phyloP scores from a whole-genome alignment of 2,888 invertebrate genomes.

The Endomychus coccineus region DNA sequence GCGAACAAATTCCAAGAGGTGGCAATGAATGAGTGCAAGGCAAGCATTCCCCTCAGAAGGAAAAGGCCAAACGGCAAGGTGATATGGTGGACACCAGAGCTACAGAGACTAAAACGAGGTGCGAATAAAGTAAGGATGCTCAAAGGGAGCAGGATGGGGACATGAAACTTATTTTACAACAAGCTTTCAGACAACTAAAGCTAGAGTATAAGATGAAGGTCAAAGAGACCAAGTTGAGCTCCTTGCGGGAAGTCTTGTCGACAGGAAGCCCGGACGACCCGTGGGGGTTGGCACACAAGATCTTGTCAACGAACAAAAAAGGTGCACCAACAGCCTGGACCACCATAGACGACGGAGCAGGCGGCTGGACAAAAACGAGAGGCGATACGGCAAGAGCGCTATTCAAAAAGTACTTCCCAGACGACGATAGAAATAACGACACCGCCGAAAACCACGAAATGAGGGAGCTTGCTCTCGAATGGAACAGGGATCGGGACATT shows the following conservation, averaged over 20 bases:
- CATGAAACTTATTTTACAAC: background rate
- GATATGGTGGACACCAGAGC: slow-evolving; percentile 8
- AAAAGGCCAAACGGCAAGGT: background rate
- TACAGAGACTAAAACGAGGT: background rate
- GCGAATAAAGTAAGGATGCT: background rate
- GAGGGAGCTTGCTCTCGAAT: background rate
- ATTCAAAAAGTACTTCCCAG: slow-evolving; percentile 18
- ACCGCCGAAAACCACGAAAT: slow-evolving; percentile 1
- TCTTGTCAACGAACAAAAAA: slow-evolving; percentile 4
- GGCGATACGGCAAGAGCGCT: slow-evolving; percentile 12
- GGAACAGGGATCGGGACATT: background rate
- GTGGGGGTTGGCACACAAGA: slow-evolving; percentile 10
- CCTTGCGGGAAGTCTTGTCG: slow-evolving; percentile 1
- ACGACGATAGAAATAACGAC: slow-evolving; percentile 12
- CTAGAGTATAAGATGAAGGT: slow-evolving; percentile 6
- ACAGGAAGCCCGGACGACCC: slow-evolving; percentile 8
- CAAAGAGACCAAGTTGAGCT: slow-evolving; percentile 9
- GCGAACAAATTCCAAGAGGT: slow-evolving; percentile 4
- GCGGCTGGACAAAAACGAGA: slow-evolving; percentile 10
- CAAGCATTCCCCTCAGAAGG: slow-evolving; percentile 4
- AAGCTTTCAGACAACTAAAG: background rate
- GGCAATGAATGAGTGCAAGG: slow-evolving; percentile 9
- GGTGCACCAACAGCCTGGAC: background rate
- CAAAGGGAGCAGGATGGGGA: slow-evolving; percentile 7
- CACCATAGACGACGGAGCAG: slow-evolving; percentile 1